A percentile compares a stretch with the other conserved stretches of the same genome.
Conservation (phyloP, 2,113 vertebrate genomes). For the Ursus arctos region DNA sequence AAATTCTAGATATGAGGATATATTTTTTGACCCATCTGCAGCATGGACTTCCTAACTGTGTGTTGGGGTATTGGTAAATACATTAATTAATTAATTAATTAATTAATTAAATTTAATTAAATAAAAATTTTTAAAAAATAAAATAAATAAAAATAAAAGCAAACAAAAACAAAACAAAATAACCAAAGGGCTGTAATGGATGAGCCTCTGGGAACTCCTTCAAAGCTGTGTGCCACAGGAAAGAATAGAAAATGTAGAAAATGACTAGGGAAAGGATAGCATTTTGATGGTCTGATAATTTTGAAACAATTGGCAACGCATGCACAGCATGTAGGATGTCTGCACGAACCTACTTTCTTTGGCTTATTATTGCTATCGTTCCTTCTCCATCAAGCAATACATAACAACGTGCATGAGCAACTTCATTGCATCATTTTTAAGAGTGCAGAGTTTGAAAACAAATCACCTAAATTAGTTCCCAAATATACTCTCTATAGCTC, state of each 20-base stretch:
- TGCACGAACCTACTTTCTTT: neutral
- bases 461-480: neutral
- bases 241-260: neutral
- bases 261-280: neutral
- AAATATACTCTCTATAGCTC: neutral
- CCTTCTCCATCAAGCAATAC: neutral
- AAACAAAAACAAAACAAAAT: neutral
- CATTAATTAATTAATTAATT: too few relatives aligned
- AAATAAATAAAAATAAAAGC: neutral
- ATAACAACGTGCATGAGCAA: neutral
- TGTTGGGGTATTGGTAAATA: neutral
- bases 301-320: neutral
- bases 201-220: neutral
- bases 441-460: neutral
- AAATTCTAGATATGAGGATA: neutral
- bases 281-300: conserved; percentile 53
- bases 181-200: neutral
- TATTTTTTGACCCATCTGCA: neutral
- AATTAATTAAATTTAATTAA: too few relatives aligned
- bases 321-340: neutral
- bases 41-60: neutral
- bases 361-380: neutral
- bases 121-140: too few relatives aligned
- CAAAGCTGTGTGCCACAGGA: neutral
- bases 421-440: neutral